Conservation (phyloP, 1,140 invertebrate genomes). For the Cardiocondyla obscurior region DNA sequence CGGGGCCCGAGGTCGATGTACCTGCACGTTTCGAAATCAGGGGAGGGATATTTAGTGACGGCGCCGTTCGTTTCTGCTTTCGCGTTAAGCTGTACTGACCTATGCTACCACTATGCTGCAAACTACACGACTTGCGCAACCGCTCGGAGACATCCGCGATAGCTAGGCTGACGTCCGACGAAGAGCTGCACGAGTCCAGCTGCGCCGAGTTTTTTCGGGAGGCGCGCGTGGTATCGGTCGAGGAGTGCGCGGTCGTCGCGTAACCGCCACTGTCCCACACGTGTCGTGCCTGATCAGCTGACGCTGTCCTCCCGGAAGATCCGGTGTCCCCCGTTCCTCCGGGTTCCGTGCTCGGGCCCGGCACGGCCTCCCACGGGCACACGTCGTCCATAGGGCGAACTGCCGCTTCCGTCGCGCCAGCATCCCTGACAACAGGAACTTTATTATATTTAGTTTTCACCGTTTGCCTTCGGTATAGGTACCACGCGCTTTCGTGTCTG, state of each 20-base stretch:
- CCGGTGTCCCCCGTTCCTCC: slow-evolving; percentile 30
- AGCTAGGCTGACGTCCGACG: slow-evolving; percentile 88
- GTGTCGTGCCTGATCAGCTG: slow-evolving; percentile 65
- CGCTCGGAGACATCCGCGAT: slow-evolving; percentile 86
- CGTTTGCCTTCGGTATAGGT: slow-evolving; percentile 45
- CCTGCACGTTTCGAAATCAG: neutral
- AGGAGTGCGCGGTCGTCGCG: slow-evolving; percentile 9
- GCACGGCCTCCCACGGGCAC: slow-evolving; percentile 87
- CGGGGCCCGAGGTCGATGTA: slow-evolving; percentile 54
- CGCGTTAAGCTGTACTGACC: slow-evolving; percentile 69
- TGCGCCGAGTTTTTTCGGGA: slow-evolving; percentile 85
- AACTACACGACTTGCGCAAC: slow-evolving; percentile 84
- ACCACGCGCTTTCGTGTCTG: slow-evolving; percentile 32
- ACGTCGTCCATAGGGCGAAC: slow-evolving; percentile 86
- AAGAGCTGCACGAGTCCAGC: slow-evolving; percentile 87
- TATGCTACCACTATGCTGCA: slow-evolving; percentile 87
- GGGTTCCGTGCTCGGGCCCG: slow-evolving; percentile 72
- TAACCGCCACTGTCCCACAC: slow-evolving; percentile 41
- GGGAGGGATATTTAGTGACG: neutral
- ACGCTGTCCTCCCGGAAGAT: slow-evolving; percentile 65
- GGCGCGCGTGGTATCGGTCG: slow-evolving; percentile 38
- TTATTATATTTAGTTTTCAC: slow-evolving; percentile 80
- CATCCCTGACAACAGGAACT: slow-evolving; percentile 83
- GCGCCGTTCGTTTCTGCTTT: too few species aligned
- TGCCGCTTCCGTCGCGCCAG: slow-evolving; percentile 79